These are phyloP conservation scores for Oenanthe melanoleuca DNA, from an alignment of 2,113 vertebrate species.

Conservation along the genomic window DNA sequence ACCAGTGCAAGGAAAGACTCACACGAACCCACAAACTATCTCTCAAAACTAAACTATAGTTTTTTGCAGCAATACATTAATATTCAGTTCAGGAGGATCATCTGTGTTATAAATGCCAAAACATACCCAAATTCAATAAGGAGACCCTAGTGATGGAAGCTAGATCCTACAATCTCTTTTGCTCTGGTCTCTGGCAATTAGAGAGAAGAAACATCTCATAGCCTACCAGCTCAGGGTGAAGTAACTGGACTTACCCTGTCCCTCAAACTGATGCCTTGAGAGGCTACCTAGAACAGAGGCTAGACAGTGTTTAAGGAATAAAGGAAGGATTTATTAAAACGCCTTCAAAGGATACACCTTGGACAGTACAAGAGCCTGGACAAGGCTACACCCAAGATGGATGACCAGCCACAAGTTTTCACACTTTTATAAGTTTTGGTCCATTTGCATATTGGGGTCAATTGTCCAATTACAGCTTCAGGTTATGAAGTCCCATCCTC, in stretches of 20 bases:
- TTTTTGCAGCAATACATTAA: conserved; percentile 9
- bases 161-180: neutral
- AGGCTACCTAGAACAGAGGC: neutral
- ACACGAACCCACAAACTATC: neutral
- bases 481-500: no score
- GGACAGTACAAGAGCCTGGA: neutral
- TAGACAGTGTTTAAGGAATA: neutral
- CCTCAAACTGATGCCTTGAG: neutral
- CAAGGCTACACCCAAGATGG: neutral
- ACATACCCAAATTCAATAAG: neutral
- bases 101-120: neutral
- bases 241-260: neutral
- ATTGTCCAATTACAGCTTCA: neutral
- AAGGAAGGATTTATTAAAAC: neutral
- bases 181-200: neutral
- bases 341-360: neutral
- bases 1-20: neutral
- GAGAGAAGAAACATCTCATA: neutral
- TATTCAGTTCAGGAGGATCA: neutral
- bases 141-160: neutral
- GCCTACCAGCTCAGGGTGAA: neutral
- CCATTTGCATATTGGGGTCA: neutral
- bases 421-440: neutral
- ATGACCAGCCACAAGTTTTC: neutral
- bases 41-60: neutral